Percentiles rank a stretch among this genome's conserved stretches.
Evolutionary conservation across 2,888 invertebrate species (phyloP).

Genomic region (Helicoverpa assulta): DNA sequence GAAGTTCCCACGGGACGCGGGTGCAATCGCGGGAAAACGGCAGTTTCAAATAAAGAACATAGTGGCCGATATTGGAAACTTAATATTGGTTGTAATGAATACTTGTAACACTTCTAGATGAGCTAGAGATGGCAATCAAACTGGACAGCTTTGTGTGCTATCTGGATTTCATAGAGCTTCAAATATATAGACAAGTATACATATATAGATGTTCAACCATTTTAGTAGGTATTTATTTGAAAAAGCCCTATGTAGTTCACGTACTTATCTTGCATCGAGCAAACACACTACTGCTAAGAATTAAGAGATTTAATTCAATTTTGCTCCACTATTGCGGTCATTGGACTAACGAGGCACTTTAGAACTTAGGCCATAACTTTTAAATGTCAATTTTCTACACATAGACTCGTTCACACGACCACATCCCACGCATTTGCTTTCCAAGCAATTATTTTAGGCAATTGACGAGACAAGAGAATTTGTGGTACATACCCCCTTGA

Average conservation of each 20-base stretch:
- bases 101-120: constrained; percentile 4
- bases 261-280: no score
- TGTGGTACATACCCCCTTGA: constrained; percentile 1
- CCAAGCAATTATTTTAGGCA: constrained; percentile 10
- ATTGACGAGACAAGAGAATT: constrained; percentile 11
- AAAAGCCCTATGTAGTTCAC: no score
- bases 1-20: no score
- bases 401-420: not conserved
- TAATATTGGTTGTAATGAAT: constrained; percentile 43
- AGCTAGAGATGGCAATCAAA: constrained; percentile 16
- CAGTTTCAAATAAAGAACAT: constrained; percentile 23
- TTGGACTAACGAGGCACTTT: no score
- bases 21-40: no score
- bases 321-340: no score
- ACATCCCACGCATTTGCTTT: not conserved
- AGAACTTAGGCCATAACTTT: not conserved
- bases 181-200: not conserved
- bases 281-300: no score
- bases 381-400: not conserved
- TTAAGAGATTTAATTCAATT: no score
- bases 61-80: constrained; percentile 35
- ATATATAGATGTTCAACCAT: no score
- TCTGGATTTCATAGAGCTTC: not conserved
- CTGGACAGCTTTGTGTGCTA: not conserved
- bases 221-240: no score